These are phyloP conservation scores for Synanthedon tipuliformis DNA, from an alignment of 2,888 invertebrate genomes.

Conservation along the genomic window DNA sequence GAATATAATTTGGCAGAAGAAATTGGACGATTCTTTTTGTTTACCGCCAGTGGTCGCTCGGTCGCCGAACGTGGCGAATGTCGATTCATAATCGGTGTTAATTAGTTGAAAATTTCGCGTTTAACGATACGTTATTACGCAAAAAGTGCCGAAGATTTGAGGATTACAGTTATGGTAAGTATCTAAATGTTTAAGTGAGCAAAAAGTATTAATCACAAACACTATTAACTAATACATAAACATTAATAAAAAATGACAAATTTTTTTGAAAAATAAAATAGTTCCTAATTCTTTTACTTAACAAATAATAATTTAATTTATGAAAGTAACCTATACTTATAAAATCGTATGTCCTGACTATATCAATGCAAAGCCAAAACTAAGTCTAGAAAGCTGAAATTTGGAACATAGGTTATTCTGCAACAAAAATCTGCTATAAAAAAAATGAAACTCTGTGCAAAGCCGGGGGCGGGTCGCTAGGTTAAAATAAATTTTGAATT, in stretches of 20 bases:
- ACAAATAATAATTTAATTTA: not conserved
- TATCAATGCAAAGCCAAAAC: too few relatives aligned
- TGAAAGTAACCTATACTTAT: not conserved
- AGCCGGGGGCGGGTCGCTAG: too few relatives aligned
- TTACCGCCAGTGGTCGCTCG: slow-evolving; percentile 43
- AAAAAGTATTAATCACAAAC: not conserved
- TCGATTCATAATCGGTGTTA: slow-evolving; percentile 12
- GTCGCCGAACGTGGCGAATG: slow-evolving; percentile 29
- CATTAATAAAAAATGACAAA: too few relatives aligned
- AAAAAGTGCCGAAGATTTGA: slow-evolving; percentile 49
- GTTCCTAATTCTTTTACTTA: too few relatives aligned
- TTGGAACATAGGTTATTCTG: too few relatives aligned
- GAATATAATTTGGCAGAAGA: slow-evolving; percentile 41
- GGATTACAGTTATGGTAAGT: slow-evolving; percentile 53
- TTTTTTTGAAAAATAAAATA: too few relatives aligned
- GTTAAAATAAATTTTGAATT: slow-evolving; percentile 2
- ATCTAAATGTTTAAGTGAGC: slow-evolving; percentile 3
- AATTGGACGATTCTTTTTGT: slow-evolving; percentile 28
- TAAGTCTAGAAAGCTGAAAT: too few relatives aligned
- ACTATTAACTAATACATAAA: too few relatives aligned
- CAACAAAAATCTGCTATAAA: too few relatives aligned
- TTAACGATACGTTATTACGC: slow-evolving; percentile 48
- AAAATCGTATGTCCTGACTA: too few relatives aligned
- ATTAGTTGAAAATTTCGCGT: slow-evolving; percentile 42
- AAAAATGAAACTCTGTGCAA: too few relatives aligned